phyloP scores from a whole-genome alignment of 1,140 invertebrate genomes.

The Apis cerana region DNA sequence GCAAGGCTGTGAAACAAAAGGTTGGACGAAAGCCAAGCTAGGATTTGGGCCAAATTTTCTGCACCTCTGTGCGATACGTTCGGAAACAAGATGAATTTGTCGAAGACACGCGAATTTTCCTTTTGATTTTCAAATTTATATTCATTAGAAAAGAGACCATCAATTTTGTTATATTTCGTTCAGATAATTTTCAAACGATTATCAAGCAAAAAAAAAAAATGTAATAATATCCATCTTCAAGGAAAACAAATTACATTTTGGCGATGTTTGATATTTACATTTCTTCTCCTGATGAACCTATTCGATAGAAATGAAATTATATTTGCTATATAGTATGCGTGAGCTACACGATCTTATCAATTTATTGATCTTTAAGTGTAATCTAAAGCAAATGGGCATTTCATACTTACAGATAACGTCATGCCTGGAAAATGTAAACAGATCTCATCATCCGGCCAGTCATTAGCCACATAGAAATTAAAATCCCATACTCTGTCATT shows the following conservation, averaged over 20 bases:
- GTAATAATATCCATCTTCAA: not conserved
- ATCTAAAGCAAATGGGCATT: not conserved
- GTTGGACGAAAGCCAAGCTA: slow-evolving; percentile 62
- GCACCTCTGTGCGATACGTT: slow-evolving; percentile 17
- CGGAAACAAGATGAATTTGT: slow-evolving; percentile 32
- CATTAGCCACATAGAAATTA: slow-evolving; percentile 92
- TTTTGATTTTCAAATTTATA: not conserved
- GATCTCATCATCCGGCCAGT: slow-evolving; percentile 91
- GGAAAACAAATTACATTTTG: not conserved
- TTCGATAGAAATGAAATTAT: not conserved
- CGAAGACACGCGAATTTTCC: slow-evolving; percentile 3
- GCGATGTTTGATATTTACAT: not conserved
- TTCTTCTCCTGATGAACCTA: not conserved
- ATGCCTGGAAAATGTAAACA: slow-evolving; percentile 92
- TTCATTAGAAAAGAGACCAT: not conserved
- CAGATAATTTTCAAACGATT: not conserved
- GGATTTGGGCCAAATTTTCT: slow-evolving; percentile 55
- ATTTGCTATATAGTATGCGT: not conserved
- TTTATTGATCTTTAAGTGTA: not conserved
- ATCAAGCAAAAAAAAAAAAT: not conserved
- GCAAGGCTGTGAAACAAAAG: slow-evolving; percentile 39
- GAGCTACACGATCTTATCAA: not conserved
- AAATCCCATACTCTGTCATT: slow-evolving; percentile 93
- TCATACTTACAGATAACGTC: slow-evolving; percentile 88
- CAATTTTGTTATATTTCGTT: not conserved